Evolutionary conservation across 2,888 invertebrate genomes (phyloP).

Genomic region (Acrocyrtus sp.): DNA sequence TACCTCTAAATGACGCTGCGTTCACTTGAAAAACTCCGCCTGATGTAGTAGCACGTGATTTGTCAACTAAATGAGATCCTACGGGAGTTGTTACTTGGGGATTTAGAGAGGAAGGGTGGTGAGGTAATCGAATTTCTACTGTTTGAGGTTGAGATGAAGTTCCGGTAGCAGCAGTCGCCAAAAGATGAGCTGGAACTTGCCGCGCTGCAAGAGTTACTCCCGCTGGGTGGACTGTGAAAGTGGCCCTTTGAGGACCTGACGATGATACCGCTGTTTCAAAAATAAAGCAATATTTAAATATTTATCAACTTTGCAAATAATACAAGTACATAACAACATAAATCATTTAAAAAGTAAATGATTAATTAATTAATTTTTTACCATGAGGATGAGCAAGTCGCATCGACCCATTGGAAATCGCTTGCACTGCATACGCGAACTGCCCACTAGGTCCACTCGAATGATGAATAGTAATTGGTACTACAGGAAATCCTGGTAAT

Average conservation of each 20-base stretch:
- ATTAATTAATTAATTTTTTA: slow-evolving; percentile 17
- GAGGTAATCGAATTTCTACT: slow-evolving; percentile 47
- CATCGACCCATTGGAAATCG: slow-evolving; percentile 29
- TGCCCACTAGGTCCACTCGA: slow-evolving; percentile 34
- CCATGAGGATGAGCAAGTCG: slow-evolving; percentile 42
- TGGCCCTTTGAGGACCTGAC: slow-evolving; percentile 26
- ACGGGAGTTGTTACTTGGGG: slow-evolving; percentile 33
- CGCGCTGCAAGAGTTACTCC: slow-evolving; percentile 18
- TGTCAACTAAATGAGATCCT: slow-evolving; percentile 52
- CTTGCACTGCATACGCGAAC: slow-evolving; percentile 30
- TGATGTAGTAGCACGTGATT: slow-evolving; percentile 4
- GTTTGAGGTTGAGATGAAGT: slow-evolving; percentile 20
- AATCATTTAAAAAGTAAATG: slow-evolving; percentile 2
- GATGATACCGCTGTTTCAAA: slow-evolving; percentile 1
- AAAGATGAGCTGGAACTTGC: slow-evolving; percentile 36
- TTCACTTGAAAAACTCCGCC: slow-evolving; percentile 36
- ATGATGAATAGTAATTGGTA: slow-evolving; percentile 42
- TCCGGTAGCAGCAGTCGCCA: slow-evolving; percentile 14
- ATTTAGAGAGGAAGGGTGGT: slow-evolving; percentile 14
- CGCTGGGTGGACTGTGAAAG: slow-evolving; percentile 35
- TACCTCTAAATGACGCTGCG: slow-evolving; percentile 14
- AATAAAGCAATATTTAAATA: background rate
- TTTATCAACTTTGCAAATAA: background rate
- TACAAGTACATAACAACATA: too few species aligned
- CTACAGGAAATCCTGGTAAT: slow-evolving; percentile 33